Evolutionary conservation across 2,113 vertebrate genomes (phyloP), one percentile per base, ranked within the genome.

Genomic region (Girardinichthys multiradiatus): DNA sequence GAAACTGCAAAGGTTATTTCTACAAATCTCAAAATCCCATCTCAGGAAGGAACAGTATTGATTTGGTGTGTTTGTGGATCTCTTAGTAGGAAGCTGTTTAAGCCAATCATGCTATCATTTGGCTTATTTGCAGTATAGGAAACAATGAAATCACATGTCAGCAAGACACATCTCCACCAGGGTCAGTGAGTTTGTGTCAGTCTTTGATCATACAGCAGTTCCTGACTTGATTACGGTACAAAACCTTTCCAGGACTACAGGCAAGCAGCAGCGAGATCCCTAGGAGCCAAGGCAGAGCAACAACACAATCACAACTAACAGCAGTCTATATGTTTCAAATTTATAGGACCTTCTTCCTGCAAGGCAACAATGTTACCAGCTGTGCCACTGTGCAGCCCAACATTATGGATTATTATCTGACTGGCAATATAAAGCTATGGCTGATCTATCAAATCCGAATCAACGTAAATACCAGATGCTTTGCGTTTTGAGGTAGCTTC

Each of bases 1-100:
- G 70, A 76, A 71, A 73, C 42, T n/a, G 64, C 58, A 74, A 59
- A 64, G 4, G 14, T 31, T 69, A 10, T 39, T 64, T 17, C n/a
- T 76, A 24, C 54, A 54, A 54, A 54, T 21, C 5, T 68, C 31
- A 68, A 58, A 42, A 61, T 45, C 42, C 15, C 42, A 45, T 42
- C 70, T 57, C 31, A 68, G 57, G 27, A 39, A 37, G 8, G 35
- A 79, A 51, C 31, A 29, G 1, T 62, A 58, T 30, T 19, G 8
- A 67, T 57, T 66, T 29, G 26, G 61, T 26, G 68, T 10, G 10
- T 35, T 35, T 35, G 35, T 35, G 8, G 19, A 51, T 51, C 48
- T 51, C 48, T 21, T 51, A 51, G 24, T n/a, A 54, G 48, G 48
- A 54, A 54, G 48, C 24, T n/a, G 48, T 54, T 45, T 54, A 54